These are phyloP conservation scores for Lypha dubia DNA, from an alignment of 2,888 invertebrate genomes.

Conservation along the genomic window DNA sequence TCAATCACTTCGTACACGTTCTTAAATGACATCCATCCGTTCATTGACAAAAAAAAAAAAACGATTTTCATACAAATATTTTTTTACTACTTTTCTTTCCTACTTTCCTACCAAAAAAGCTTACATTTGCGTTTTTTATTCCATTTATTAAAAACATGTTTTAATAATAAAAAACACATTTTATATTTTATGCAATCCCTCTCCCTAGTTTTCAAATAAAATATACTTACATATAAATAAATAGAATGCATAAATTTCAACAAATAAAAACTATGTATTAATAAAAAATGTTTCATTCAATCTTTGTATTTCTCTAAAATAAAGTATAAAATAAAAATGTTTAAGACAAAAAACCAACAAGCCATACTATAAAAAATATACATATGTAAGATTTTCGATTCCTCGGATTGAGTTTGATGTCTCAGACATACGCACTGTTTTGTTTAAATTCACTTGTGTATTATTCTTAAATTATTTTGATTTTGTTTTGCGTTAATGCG, in stretches of 20 bases:
- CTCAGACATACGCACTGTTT: too few relatives aligned
- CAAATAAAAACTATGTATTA: constrained; percentile 56
- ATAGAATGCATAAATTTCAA: constrained; percentile 46
- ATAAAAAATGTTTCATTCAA: constrained; percentile 26
- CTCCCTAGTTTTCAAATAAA: constrained; percentile 15
- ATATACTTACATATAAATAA: too few relatives aligned
- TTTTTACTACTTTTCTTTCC: constrained; percentile 3
- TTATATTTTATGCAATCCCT: constrained; percentile 58
- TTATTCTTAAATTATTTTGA: too few relatives aligned
- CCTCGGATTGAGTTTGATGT: too few relatives aligned
- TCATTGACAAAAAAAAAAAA: too few relatives aligned
- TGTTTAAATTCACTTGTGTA: too few relatives aligned
- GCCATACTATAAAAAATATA: too few relatives aligned
- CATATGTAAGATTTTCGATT: too few relatives aligned
- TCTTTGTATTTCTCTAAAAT: too few relatives aligned
- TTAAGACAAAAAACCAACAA: not conserved
- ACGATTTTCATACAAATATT: constrained; percentile 31
- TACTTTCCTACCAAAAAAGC: constrained; percentile 20
- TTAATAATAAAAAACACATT: constrained; percentile 42
- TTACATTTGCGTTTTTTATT: constrained; percentile 21
- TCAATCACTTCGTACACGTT: not conserved
- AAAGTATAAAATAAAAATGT: too few relatives aligned
- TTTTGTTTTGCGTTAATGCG: too few relatives aligned
- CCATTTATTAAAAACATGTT: constrained; percentile 3
- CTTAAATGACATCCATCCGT: too few relatives aligned